Base-by-base conservation (phyloP, 2,113 vertebrate genomes). In the Planiliza haematocheilus region DNA sequence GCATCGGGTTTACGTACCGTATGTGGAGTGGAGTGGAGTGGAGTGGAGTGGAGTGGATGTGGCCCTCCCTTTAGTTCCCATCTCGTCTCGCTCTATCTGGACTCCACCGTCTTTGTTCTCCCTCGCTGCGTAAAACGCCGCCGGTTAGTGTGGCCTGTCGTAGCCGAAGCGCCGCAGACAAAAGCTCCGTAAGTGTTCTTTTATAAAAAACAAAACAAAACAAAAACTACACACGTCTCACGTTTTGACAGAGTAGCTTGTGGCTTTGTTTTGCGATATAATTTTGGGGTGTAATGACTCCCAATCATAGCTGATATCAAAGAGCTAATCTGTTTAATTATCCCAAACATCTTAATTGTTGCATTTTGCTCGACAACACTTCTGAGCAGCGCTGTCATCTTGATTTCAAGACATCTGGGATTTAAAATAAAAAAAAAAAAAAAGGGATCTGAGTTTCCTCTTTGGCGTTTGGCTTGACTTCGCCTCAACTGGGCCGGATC, bases 401-500 rank as follows among this genome's bases (percentile, higher is more conserved):
- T 63, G 49, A 77, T 58, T 78, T 63, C 16, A 51, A 62, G 37
- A 60, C 62, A 61, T 21, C 43, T 12, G 13, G 36, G 41, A 76
- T 60, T 48, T 70, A n/a, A n/a, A n/a, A n/a, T 21, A 57, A 78
- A 76, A 63, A 30, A 68, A 30, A 30, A 30, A 3, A 30, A 30
- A 30, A 30, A 30, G 24, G 48, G 69, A 86, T 66, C 60, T 79
- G 7, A 74, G 10, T 55, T 74, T 74, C 42, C 39, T 70, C 65
- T 70, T 64, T 80, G 30, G 52, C 75, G 24, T 79, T 74, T 63
- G 66, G 63, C 64, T 65, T 62, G 51, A 83, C 58, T 83, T 70
- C 74, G 63, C 73, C 80, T 87, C 66, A 85, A 74, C 64, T 85
- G 68, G 83, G 79, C 72, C 73, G 82, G 51, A 58, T 77, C 77